Base-by-base conservation (phyloP, 1,140 invertebrate species). In the Sarcophaga bullata region DNA sequence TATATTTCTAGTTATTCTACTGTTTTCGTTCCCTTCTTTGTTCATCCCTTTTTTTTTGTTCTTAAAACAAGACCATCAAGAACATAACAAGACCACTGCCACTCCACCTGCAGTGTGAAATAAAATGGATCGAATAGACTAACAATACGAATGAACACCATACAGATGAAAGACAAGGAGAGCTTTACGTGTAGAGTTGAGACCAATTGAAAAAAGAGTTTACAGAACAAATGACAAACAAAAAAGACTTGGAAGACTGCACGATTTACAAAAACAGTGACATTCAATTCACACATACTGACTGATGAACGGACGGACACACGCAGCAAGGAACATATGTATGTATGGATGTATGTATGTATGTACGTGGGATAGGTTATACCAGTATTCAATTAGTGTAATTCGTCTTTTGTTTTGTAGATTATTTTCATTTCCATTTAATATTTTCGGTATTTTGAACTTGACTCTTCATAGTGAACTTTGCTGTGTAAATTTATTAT, bases 391-490 rank as follows among this genome's bases (percentile, higher is more conserved):
- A 78, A 78, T 78, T 78, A 48, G 75, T 78, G 25, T 78, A 78
- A 78, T 78, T 78, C 75, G 75, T 78, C 75, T 78, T 78, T 78
- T 78, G 75, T 78, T 78, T 78, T 50, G 50, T 78, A 19, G 75
- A 19, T 78, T 78, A 50, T 78, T 78, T 78, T 78, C 49, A 78
- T 78, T 78, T 78, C 50, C 49, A 78, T 78, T 78, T 78, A 78
- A 78, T 78, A 78, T 78, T 78, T 78, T 50, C 62, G 62, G 62
- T 68, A 68, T 25, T 68, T 68, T 68, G 62, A 68, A 68, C 62
- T 68, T 68, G 62, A 68, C 62, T 68, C 62, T 6, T 58, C 13
- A 68, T 68, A 17, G 1, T 68, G 62, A 68, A 68, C 62, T 68
- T 37, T 68, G 62, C 62, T 25, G 54, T n/a, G n/a, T n/a, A 19